Base-by-base conservation (phyloP, 2,797 vertebrate genomes). In the Argyrosomus regius region DNA sequence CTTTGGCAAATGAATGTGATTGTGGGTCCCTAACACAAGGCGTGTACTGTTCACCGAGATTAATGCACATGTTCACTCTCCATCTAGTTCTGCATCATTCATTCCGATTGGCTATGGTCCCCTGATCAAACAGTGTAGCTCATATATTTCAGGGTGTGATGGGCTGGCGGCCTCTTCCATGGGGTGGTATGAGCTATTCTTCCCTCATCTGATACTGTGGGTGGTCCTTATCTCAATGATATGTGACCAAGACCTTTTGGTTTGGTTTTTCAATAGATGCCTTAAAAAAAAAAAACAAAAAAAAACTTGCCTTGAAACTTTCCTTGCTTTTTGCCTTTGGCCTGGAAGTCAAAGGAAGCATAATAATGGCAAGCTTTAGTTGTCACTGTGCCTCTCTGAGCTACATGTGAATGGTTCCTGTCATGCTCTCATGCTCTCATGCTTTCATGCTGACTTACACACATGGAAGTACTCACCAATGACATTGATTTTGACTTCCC, bases 211-310 rank as follows among this genome's bases (percentile, higher is more conserved):
- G 65, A 85, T 80, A 28, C 73, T 31, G 75, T 90, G 91, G 87
- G 93, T 94, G 93, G 93, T 93, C 93, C 81, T 87, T 88, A 89
- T 90, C 86, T 81, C n/a, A 45, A 77, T 72, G 50, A 85, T 86
- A 83, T 77, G 58, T 52, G 73, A 77, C 83, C 69, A 20, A 69
- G 74, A 73, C 73, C 66, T 87, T n/a, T n/a, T n/a, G n/a, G n/a
- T n/a, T 85, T 85, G 77, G 76, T 76, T 88, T 89, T 78, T 84
- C 52, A 74, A 64, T 74, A 84, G 83, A 83, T 78, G 67, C 24
- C 41, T 87, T 18, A 43, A 7, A 35, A 35, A 7, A 35, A 28
- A 28, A 5, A 4, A 28, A 35, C 1, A 8, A 39, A 39, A 39
- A 26, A 26, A 26, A 26, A 26, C 26, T 28, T 48, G 39, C 39